Evolutionary conservation across 2,113 vertebrate species (phyloP).

Genomic region (Aspiorhynchus laticeps): DNA sequence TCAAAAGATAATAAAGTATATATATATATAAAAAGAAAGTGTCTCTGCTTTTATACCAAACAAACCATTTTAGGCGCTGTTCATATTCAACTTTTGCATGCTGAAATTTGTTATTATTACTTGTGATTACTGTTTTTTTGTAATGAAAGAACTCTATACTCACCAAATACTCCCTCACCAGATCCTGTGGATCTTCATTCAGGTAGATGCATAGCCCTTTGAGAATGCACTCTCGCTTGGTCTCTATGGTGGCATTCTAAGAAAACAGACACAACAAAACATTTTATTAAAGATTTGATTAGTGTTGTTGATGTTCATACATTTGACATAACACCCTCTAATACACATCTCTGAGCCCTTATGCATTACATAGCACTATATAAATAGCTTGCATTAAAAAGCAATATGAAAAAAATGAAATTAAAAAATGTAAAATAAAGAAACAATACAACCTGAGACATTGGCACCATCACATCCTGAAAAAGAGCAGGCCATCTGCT

Average conservation of each 20-base stretch:
- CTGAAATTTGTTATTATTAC: no score
- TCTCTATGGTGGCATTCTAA: slow-evolving; percentile 36
- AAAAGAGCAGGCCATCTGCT: slow-evolving; percentile 56
- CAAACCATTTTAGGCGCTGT: no score
- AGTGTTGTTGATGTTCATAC: not conserved
- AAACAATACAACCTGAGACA: not conserved
- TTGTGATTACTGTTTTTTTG: no score
- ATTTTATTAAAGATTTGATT: not conserved
- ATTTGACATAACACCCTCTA: not conserved
- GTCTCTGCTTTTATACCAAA: no score
- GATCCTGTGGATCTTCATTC: slow-evolving; percentile 41
- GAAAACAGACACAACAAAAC: not conserved
- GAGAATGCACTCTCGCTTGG: slow-evolving; percentile 30
- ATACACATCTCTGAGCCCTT: not conserved
- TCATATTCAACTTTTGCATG: no score
- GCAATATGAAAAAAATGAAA: no score
- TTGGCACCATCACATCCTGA: slow-evolving; percentile 12
- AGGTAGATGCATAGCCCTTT: slow-evolving; percentile 33
- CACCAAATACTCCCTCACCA: slow-evolving; percentile 42
- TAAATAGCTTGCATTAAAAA: not conserved
- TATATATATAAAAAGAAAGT: no score
- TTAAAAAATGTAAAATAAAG: not conserved
- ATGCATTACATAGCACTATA: not conserved
- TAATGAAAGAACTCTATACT: no score
- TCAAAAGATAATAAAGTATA: no score